phyloP scores from a whole-genome alignment of 2,888 invertebrate species.

The Drosophila macrothrix region DNA sequence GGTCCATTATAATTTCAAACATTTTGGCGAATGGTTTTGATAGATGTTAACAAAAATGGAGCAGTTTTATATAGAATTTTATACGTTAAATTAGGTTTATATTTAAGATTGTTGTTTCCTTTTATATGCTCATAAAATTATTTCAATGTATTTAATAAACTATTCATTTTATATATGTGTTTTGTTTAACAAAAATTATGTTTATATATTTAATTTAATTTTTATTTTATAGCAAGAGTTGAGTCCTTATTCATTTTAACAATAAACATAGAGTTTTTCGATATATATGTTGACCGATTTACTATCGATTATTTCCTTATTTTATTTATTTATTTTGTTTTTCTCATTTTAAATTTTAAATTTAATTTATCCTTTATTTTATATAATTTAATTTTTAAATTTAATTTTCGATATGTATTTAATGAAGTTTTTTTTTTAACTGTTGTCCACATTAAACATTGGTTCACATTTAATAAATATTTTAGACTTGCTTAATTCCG shows the following conservation, averaged over 20 bases:
- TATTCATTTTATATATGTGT: not conserved
- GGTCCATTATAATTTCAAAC: not conserved
- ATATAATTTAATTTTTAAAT: not conserved
- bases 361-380: not conserved
- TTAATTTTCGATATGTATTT: not conserved
- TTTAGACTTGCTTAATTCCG: not conserved
- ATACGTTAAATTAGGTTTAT: not conserved
- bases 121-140: not conserved
- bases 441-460: not conserved
- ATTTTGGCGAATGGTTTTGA: not conserved
- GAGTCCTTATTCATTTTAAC: not conserved
- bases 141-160: not conserved
- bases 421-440: not conserved
- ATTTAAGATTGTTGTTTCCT: not conserved
- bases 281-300: not conserved
- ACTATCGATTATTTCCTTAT: not conserved
- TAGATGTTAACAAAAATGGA: not conserved
- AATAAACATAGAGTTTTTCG: not conserved
- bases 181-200: not conserved
- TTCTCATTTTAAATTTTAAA: not conserved
- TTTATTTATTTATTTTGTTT: not conserved
- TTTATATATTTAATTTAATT: not conserved
- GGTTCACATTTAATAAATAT: not conserved
- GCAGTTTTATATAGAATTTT: not conserved
- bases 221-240: not conserved